phyloP scores from a whole-genome alignment of 2,797 vertebrate genomes.

The Scolopax rusticola region DNA sequence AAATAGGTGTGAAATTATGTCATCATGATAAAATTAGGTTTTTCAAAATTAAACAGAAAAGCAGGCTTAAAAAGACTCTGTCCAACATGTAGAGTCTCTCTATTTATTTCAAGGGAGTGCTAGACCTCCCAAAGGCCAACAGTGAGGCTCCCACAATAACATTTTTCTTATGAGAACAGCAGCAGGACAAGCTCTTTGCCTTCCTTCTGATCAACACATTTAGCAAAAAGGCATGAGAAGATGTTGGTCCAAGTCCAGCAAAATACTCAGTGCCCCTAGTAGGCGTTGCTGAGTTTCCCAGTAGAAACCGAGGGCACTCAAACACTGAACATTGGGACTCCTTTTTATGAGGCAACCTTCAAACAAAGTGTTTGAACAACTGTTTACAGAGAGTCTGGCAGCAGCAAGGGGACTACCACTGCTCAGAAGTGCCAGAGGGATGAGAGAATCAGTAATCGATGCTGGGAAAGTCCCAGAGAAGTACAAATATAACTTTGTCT shows the following conservation, averaged over 20 bases:
- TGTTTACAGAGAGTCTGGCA: constrained; percentile 51
- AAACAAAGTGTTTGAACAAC: constrained; percentile 54
- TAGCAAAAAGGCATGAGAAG: neutral
- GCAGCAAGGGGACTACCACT: constrained; percentile 39
- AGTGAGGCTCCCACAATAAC: neutral
- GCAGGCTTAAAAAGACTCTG: neutral
- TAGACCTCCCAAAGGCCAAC: neutral
- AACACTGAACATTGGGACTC: neutral
- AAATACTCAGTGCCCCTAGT: neutral
- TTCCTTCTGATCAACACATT: constrained; percentile 8
- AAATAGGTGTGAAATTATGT: constrained; percentile 48
- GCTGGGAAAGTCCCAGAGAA: constrained; percentile 58
- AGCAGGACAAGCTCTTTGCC: neutral
- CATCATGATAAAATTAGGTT: constrained; percentile 24
- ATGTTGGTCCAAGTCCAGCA: neutral
- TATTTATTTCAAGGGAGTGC: neutral
- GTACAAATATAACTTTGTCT: constrained; percentile 19
- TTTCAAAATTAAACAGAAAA: neutral
- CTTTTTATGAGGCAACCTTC: constrained; percentile 47
- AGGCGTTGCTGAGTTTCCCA: neutral
- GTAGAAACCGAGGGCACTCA: neutral
- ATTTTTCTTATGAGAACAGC: neutral
- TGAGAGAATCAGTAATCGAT: constrained; percentile 41
- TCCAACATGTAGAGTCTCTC: neutral
- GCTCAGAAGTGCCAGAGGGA: constrained; percentile 35